Percentiles rank a stretch among this genome's conserved stretches.
These are phyloP conservation scores for Characodon lateralis DNA, from an alignment of 2,797 vertebrate genomes.

Conservation along the genomic window DNA sequence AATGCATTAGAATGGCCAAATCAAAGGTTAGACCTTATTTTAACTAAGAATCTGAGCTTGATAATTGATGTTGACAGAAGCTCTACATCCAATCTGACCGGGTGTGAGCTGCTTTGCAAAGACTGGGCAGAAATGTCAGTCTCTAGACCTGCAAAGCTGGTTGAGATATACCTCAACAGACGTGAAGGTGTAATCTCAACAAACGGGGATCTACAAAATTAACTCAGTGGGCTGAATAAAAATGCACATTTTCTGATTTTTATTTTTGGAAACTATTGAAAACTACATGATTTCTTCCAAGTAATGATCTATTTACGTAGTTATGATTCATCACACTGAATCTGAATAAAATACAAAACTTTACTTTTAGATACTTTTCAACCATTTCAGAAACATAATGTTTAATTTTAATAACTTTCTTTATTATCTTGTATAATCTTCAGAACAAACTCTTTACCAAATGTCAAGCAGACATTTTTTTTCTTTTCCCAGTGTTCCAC, in stretches of 20 bases:
- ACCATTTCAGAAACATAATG: neutral
- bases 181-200: too few relatives aligned
- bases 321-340: neutral
- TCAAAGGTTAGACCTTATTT: too few relatives aligned
- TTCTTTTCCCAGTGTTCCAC: neutral
- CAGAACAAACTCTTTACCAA: slow-evolving; percentile 2
- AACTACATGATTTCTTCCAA: neutral
- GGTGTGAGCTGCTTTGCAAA: too few relatives aligned
- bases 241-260: neutral
- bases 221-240: neutral
- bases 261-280: neutral
- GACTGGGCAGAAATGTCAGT: neutral
- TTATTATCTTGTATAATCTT: neutral
- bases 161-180: too few relatives aligned
- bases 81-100: too few relatives aligned
- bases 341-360: neutral
- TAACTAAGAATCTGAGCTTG: too few relatives aligned
- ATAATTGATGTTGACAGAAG: too few relatives aligned
- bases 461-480: neutral
- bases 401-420: neutral
- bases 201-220: neutral
- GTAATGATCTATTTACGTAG: neutral
- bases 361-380: neutral
- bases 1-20: too few relatives aligned
- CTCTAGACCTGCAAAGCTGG: neutral